Base-by-base conservation (phyloP, 2,113 vertebrate genomes). In the Eudyptes chrysolophus region DNA sequence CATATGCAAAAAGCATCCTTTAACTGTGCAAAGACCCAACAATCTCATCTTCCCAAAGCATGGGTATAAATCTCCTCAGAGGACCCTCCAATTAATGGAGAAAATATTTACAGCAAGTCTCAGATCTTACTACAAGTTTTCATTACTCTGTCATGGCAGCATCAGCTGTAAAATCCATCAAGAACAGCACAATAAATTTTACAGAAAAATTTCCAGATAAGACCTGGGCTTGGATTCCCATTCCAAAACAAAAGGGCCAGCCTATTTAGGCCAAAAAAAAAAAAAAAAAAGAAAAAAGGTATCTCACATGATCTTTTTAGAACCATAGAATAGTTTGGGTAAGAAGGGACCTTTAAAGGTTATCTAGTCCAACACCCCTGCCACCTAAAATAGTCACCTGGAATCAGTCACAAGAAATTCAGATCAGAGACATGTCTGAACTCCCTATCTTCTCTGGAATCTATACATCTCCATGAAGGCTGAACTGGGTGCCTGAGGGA, bases 31-130 rank as follows among this genome's bases (percentile, higher is more conserved):
- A 82, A 83, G 49, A 77, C 34, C 26, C 51, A 94, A 72, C 10
- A 74, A 32, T 6, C 24, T 89, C 40, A 51, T 68, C 55, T 49
- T 84, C 46, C 21, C 71, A 89, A 85, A 61, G 22, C 18, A 79
- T 3, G 17, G 7, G 25, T 44, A 69, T 24, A 97, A 68, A 48
- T 55, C 6, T 24, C 27, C 65, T 70, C n/a, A 84, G 78, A 96
- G 29, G 48, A 64, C 32, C 22, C 90, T 82, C 40, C 30, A 94
- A 44, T 87, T 87, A 79, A 72, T 4, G 22, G 11, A 61, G 30
- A 83, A 96, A 86, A 65, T 88, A 88, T 77, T 94, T 93, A 87
- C 26, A 80, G 32, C 54, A 90, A 92, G 60, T 66, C 51, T 86
- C 62, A 70, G 54, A 74, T 74, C 46, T 49, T 80, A 69, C 44